Conservation (phyloP, 2,113 vertebrate genomes). For the Bos javanicus region DNA sequence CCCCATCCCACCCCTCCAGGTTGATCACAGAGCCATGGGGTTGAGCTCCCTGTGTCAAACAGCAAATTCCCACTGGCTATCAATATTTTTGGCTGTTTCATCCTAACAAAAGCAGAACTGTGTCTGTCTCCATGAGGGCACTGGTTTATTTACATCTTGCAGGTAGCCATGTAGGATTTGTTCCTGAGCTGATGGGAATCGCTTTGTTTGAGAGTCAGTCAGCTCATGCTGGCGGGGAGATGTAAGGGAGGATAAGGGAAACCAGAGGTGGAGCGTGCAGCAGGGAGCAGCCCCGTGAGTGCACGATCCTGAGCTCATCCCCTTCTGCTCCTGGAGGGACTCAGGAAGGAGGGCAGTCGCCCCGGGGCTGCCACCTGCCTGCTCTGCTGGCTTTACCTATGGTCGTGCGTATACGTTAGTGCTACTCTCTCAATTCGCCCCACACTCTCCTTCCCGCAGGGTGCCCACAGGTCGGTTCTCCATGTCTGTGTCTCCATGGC, state of each 20-base stretch:
- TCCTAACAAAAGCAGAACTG: slow-evolving; percentile 75
- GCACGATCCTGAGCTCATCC: not conserved
- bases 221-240: not conserved
- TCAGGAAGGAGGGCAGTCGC: not conserved
- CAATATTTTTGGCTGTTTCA: slow-evolving; percentile 80
- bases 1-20: not conserved
- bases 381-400: not conserved
- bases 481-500: not conserved
- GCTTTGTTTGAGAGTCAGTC: slow-evolving; percentile 70
- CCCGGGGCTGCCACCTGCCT: not conserved
- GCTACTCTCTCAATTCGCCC: not conserved
- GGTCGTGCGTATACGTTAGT: accelerated
- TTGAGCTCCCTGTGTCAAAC: not conserved
- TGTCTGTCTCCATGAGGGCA: slow-evolving; percentile 76
- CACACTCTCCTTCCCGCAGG: not conserved
- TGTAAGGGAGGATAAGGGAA: slow-evolving; percentile 16
- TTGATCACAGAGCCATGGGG: not conserved
- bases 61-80: slow-evolving; percentile 48
- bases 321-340: not conserved
- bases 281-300: not conserved
- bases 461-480: not conserved
- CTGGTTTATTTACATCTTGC: slow-evolving; percentile 79
- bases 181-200: slow-evolving; percentile 68
- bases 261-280: not conserved
- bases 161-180: slow-evolving; percentile 73